Evolutionary conservation across 2,797 vertebrate species (phyloP).

Genomic region (Chrysocyon brachyurus): DNA sequence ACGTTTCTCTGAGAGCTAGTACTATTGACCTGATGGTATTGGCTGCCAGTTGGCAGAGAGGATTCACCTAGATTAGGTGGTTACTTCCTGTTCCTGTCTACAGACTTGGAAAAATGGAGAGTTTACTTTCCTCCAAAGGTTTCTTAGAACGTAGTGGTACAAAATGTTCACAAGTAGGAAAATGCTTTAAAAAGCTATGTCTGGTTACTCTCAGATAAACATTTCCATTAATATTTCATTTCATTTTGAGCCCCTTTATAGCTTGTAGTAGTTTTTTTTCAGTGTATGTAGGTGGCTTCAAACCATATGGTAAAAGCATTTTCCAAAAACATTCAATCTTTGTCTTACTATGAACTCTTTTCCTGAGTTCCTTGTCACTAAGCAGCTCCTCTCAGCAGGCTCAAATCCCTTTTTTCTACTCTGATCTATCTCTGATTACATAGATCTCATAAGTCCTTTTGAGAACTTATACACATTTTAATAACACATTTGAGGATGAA

Average conservation of each 20-base stretch:
- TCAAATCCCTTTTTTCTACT: constrained; percentile 50
- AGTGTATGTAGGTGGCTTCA: constrained; percentile 73
- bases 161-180: constrained; percentile 69
- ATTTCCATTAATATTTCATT: constrained; percentile 76
- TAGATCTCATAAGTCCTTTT: constrained; percentile 46
- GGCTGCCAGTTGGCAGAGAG: constrained; percentile 58
- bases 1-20: constrained; percentile 13
- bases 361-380: constrained; percentile 30
- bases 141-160: constrained; percentile 68
- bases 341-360: constrained; percentile 69
- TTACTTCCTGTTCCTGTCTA: constrained; percentile 66
- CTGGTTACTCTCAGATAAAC: constrained; percentile 70
- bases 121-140: constrained; percentile 60
- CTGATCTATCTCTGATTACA: constrained; percentile 61
- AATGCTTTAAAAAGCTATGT: constrained; percentile 65
- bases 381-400: constrained; percentile 45
- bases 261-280: constrained; percentile 65
- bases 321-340: constrained; percentile 63
- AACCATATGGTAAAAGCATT: constrained; percentile 72
- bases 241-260: constrained; percentile 69
- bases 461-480: constrained; percentile 67
- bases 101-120: constrained; percentile 63
- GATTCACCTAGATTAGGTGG: constrained; percentile 66
- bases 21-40: constrained; percentile 53
- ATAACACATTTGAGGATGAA: constrained; percentile 71